Evolutionary conservation across 2,888 invertebrate species (phyloP).

Genomic region (Physocephala rufipes): DNA sequence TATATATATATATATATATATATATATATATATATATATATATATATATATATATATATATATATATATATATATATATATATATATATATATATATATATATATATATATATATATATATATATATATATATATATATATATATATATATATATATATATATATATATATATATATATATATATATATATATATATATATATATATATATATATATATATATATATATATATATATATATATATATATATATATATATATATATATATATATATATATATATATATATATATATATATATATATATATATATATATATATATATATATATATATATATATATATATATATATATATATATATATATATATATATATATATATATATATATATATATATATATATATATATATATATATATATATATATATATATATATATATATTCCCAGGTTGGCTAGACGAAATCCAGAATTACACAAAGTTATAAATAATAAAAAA

Average conservation of each 20-base stretch:
- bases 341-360: neutral
- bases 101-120: too few species aligned
- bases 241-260: neutral
- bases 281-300: neutral
- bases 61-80: too few species aligned
- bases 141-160: too few species aligned
- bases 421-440: neutral
- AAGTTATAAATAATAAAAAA: too few species aligned
- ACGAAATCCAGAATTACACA: too few species aligned
- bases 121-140: too few species aligned
- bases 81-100: too few species aligned
- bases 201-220: neutral
- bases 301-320: slow-evolving; percentile 32
- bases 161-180: too few species aligned
- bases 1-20: too few species aligned
- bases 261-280: neutral
- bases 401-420: slow-evolving; percentile 1
- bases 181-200: neutral
- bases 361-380: slow-evolving; percentile 1
- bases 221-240: neutral
- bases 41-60: too few species aligned
- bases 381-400: slow-evolving; percentile 1
- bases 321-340: slow-evolving; percentile 34
- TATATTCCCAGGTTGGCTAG: neutral
- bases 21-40: too few species aligned